Base-by-base conservation (phyloP, 1,140 invertebrate genomes). In the Bombus terrestris region DNA sequence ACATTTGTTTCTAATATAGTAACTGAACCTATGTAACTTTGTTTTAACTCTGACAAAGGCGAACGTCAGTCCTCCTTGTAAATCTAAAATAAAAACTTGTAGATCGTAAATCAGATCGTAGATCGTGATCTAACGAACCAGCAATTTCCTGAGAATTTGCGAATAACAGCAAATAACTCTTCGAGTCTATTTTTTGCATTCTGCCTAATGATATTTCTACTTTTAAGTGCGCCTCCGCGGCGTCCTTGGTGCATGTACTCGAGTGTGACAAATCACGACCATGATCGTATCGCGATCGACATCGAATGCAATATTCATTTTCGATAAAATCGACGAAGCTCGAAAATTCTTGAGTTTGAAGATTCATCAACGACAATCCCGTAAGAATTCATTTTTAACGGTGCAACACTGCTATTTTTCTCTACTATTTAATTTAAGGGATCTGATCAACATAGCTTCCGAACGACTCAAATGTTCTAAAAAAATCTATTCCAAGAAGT, bases 181-280 rank as follows among this genome's bases (percentile, higher is more conserved):
- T 68, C 37, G 25, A n/a, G 10, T 71, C 9, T 57, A 37, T 15
- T 73, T 59, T 64, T 64, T 62, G 37, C 68, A 69, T 47, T 32
- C 32, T 18, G 64, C 37, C 66, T 85, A 86, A 89, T 66, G 85
- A 89, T 77, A 28, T 69, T 53, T 53, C 47, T 53, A 18, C 47
- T 53, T 53, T 53, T 53, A 53, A 53, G 47, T 53, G 47, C 47
- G 47, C 47, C 66, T 77, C 85, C 28, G 39, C 66, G 8, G 22
- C 47, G 88, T 79, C 88, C 88, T 90, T 82, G 88, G 57, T 66
- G 74, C 75, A 10, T 43, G 77, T 89, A 59, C 59, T 76, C 81
- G 66, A 82, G 59, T 81, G 81, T 85, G 82, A 90, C 82, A 79
- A 87, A 87, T 87, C 75, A 47, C 39, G 13, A 71, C n/a, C 73